phyloP scores from a whole-genome alignment of 2,797 vertebrate genomes.

The Aulostomus chinensis region DNA sequence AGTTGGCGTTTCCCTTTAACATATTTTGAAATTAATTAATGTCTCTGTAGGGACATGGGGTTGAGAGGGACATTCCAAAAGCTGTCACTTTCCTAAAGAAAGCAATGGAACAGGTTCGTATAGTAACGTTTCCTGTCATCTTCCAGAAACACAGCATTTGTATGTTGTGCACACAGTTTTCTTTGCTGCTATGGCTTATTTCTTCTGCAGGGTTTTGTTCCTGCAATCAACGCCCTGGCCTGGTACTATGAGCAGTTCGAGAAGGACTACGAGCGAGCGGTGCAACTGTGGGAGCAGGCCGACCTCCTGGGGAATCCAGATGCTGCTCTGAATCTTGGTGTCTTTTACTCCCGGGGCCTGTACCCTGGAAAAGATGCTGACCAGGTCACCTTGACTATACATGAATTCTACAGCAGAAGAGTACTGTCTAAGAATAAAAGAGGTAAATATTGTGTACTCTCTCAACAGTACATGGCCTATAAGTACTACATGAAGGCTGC shows the following conservation, averaged over 20 bases:
- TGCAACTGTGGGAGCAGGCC: slow-evolving; percentile 80
- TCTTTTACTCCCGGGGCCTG: slow-evolving; percentile 73
- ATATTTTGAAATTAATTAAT: neutral
- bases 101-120: slow-evolving; percentile 75
- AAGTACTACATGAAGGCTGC: slow-evolving; percentile 79
- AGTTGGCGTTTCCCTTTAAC: too few relatives aligned
- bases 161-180: neutral
- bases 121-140: neutral
- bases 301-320: slow-evolving; percentile 74
- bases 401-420: neutral
- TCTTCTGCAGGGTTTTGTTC: slow-evolving; percentile 72
- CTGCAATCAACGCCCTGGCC: slow-evolving; percentile 81
- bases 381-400: slow-evolving; percentile 55
- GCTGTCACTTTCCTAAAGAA: slow-evolving; percentile 79
- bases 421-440: neutral
- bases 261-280: slow-evolving; percentile 73
- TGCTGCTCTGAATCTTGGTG: slow-evolving; percentile 82
- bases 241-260: slow-evolving; percentile 84
- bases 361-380: slow-evolving; percentile 78
- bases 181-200: neutral
- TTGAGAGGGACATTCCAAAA: slow-evolving; percentile 77
- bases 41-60: slow-evolving; percentile 77
- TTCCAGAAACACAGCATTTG: neutral
- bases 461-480: slow-evolving; percentile 76
- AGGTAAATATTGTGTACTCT: neutral